These are phyloP conservation scores for Drosophila gaucha DNA, from an alignment of 2,888 invertebrate species.

Conservation along the genomic window DNA sequence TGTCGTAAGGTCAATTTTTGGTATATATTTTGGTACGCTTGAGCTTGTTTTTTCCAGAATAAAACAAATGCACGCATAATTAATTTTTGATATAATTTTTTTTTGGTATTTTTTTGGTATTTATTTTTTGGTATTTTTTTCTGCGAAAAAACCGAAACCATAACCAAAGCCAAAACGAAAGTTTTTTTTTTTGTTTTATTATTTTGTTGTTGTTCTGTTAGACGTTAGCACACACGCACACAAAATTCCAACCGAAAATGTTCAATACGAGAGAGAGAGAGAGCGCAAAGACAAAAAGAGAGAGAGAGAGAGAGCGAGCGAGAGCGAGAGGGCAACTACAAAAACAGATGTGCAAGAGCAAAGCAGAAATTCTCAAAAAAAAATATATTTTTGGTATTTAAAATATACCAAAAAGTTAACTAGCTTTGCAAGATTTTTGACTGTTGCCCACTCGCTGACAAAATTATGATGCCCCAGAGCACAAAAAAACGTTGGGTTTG, in stretches of 20 bases:
- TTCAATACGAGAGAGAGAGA: constrained; percentile 65
- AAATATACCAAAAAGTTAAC: background rate
- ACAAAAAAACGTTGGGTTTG: constrained; percentile 1
- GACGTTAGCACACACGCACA: constrained; percentile 85
- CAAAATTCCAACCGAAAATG: constrained; percentile 79
- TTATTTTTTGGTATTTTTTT: constrained; percentile 23
- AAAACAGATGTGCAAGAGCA: constrained; percentile 18
- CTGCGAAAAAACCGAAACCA: constrained; percentile 49
- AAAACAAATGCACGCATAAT: constrained; percentile 14
- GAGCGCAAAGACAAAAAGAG: constrained; percentile 11
- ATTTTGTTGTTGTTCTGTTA: constrained; percentile 40
- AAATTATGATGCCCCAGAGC: constrained; percentile 34
- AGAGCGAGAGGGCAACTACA: constrained; percentile 44
- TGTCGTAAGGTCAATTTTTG: constrained; percentile 63
- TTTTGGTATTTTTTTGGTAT: constrained; percentile 11
- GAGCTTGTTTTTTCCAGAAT: constrained; percentile 15
- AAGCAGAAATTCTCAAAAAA: constrained; percentile 22
- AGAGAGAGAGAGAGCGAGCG: constrained; percentile 4
- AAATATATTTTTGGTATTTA: too few relatives aligned
- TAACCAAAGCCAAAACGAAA: constrained; percentile 55
- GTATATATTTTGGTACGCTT: constrained; percentile 58
- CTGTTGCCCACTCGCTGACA: constrained; percentile 59
- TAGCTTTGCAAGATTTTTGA: too few relatives aligned
- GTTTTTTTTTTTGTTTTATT: constrained; percentile 15
- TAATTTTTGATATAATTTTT: constrained; percentile 20